Evolutionary conservation across 2,888 invertebrate species (phyloP), one percentile per base, ranked within the genome.

Genomic region (Drosophila merina): DNA sequence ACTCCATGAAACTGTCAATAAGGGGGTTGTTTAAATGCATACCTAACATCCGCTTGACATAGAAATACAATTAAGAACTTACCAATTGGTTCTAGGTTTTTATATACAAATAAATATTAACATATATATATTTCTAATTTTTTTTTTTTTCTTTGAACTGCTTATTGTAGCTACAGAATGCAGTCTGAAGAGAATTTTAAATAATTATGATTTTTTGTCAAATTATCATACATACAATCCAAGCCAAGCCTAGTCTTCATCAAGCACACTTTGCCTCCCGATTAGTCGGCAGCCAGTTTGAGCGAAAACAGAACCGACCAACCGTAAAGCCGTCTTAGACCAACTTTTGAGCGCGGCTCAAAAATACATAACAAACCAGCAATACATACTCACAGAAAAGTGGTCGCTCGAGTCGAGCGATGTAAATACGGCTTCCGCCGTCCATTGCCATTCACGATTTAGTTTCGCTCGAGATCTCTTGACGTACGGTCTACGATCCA

Each of bases 401-500:
- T 36, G 31, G 42, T 50, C 51, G 57, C 56, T 49, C 54, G 70
- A 62, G 68, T 59, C 67, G 83, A 72, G 79, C 57, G 59, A 67
- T 59, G 60, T 75, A 72, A 47, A 54, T 64, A 54, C 56, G 38
- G 76, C 72, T 80, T 84, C 74, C 76, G 81, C 58, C 72, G 74
- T 71, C 72, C 70, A 81, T 77, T 74, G 64, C 66, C 56, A 60
- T 81, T 79, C 74, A 70, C 74, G 67, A 78, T 77, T 84, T 88
- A 90, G 90, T 90, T 89, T 89, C 76, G 82, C 74, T 89, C 85
- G 89, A 90, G 89, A 90, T 89, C 89, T 90, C 90, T 89, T 79
- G 83, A 83, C 81, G 84, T 89, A 76, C 89, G 89, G 90, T 86
- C 73, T 51, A 72, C 57, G 78, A 81, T 75, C 76, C 73, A 76